Evolutionary conservation across 2,888 invertebrate genomes (phyloP).

Genomic region (Lymantria dispar): DNA sequence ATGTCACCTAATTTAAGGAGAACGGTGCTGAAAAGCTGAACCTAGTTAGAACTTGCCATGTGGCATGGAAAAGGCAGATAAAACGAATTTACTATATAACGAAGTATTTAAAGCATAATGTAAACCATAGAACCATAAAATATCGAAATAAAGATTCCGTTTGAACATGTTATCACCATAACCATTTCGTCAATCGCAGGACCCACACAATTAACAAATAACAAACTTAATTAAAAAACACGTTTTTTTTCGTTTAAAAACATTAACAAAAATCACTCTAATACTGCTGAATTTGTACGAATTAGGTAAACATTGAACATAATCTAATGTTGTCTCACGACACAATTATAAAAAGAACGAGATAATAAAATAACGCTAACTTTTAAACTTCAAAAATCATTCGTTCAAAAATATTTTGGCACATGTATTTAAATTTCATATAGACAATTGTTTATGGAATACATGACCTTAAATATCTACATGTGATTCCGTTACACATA

Average conservation of each 20-base stretch:
- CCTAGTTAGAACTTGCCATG: conserved; percentile 24
- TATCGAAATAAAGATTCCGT: conserved; percentile 33
- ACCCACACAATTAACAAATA: conserved; percentile 71
- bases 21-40: conserved; percentile 45
- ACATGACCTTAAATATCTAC: conserved; percentile 45
- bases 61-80: conserved; percentile 15
- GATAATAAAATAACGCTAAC: conserved; percentile 16
- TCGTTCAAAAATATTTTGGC: conserved; percentile 55
- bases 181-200: conserved; percentile 48
- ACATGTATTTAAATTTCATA: conserved; percentile 59
- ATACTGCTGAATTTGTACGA: conserved; percentile 82
- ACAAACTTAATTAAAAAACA: conserved; percentile 76
- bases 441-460: conserved; percentile 43
- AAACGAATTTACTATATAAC: conserved; percentile 30
- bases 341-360: conserved; percentile 33
- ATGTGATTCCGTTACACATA: conserved; percentile 34
- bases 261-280: conserved; percentile 83
- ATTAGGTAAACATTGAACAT: conserved; percentile 72
- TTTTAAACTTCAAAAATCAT: conserved; percentile 19
- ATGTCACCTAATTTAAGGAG: conserved; percentile 49
- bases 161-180: conserved; percentile 39
- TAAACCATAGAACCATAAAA: conserved; percentile 35
- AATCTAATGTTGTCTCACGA: conserved; percentile 60
- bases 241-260: conserved; percentile 71
- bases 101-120: conserved; percentile 28